A percentile compares a stretch with the other conserved stretches of the same genome.
Evolutionary conservation across 2,888 invertebrate species (phyloP).

Genomic region (Tolmerus cingulatus): DNA sequence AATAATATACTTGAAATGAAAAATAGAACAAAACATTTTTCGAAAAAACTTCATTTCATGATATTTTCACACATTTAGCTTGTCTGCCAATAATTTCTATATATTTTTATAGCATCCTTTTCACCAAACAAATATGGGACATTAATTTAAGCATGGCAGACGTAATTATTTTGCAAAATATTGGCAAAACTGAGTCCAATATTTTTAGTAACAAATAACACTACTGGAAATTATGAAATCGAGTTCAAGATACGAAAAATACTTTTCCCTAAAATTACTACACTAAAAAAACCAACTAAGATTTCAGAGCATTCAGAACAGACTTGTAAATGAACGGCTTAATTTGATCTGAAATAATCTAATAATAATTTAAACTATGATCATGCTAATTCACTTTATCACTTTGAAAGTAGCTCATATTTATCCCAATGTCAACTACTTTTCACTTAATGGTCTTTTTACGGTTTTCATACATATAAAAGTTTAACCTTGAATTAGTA

Average conservation of each 20-base stretch:
- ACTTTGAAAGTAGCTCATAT: not conserved
- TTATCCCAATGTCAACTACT: not conserved
- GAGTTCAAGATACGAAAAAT: too few relatives aligned
- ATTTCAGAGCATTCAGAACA: too few relatives aligned
- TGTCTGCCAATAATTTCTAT: not conserved
- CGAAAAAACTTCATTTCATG: constrained; percentile 3
- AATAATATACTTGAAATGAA: not conserved
- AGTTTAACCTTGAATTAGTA: not conserved
- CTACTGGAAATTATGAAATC: too few relatives aligned
- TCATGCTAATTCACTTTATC: not conserved
- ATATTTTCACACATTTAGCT: not conserved
- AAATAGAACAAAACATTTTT: not conserved
- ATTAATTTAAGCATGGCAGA: not conserved
- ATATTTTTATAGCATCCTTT: not conserved
- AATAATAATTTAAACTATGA: too few relatives aligned
- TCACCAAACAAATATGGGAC: not conserved
- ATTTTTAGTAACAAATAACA: too few relatives aligned
- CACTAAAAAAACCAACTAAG: too few relatives aligned
- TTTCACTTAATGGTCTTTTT: not conserved
- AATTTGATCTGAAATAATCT: too few relatives aligned
- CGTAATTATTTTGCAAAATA: not conserved
- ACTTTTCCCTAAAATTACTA: too few relatives aligned
- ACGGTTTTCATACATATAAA: not conserved
- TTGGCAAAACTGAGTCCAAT: not conserved
- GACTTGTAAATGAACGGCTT: not conserved